Evolutionary conservation across 2,797 vertebrate genomes (phyloP), one percentile per base, ranked within the genome.

Genomic region (Acipenser oxyrinchus): DNA sequence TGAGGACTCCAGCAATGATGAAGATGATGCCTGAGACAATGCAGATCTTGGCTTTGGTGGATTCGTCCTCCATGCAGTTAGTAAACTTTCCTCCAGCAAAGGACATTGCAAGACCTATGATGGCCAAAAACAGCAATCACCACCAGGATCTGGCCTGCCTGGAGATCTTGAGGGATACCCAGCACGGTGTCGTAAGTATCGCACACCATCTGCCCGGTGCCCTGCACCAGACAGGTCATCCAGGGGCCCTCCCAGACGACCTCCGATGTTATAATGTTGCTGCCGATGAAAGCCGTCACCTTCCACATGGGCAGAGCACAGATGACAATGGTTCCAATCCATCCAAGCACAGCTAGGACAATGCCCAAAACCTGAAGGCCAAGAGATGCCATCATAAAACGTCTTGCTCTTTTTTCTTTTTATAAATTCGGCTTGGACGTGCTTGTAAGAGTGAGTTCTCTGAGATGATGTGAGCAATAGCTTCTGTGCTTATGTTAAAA

Each of bases 151-250:
- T 87, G 76, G 8, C 87, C 86, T 0, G 82, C 87, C 71, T 89
- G 88, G 18, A 89, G 76, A 62, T 88, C 88, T 0, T 7, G 73
- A 0, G 87, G 85, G 2, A 90, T 76, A n/a, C 85, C 86, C 63
- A 90, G 71, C 83, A 89, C 80, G 65, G 87, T 89, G 78, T 88
- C 81, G 4, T 90, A 87, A 1, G 88, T 73, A 62, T 89, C 88
- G 64, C 88, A 89, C 78, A 89, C 86, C 84, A 88, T 84, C 76
- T 89, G 86, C 0, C 89, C 89, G 0, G 89, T 89, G 71, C 89
- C 89, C 77, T 89, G 88, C 75, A 52, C 73, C 63, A 89, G 86
- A 1, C 89, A 90, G 64, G 74, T 89, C 89, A 90, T 90, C 89
- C 89, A 89, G 13, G 89, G 76, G 48, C 89, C 89, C 62, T 90